These are phyloP conservation scores for Polyploca ridens DNA, from an alignment of 2,888 invertebrate genomes.

Conservation along the genomic window DNA sequence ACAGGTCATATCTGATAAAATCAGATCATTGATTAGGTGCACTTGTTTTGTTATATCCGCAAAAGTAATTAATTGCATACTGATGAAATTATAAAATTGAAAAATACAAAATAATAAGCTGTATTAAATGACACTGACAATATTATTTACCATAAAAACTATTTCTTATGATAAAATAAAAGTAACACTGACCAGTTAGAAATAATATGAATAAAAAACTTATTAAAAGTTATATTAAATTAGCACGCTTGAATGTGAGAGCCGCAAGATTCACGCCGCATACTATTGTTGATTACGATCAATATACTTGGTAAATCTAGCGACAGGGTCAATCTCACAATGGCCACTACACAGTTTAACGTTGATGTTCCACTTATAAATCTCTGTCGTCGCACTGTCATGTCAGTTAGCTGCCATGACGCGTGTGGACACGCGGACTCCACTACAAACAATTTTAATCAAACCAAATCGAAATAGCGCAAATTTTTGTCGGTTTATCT, in stretches of 20 bases:
- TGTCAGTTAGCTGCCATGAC: constrained; percentile 77
- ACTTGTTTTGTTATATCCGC: constrained; percentile 64
- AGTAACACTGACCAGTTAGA: not conserved
- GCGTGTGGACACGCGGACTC: constrained; percentile 64
- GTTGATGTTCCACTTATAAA: constrained; percentile 62
- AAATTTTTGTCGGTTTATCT: constrained; percentile 58
- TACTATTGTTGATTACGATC: constrained; percentile 30
- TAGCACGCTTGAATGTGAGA: not conserved
- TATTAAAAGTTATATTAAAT: too few species aligned
- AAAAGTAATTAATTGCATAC: constrained; percentile 48
- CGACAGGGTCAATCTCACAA: constrained; percentile 67
- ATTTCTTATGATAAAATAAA: not conserved
- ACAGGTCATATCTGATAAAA: constrained; percentile 64
- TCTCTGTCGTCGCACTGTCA: constrained; percentile 57
- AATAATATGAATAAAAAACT: not conserved
- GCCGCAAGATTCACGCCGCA: not conserved
- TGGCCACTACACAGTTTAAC: constrained; percentile 47
- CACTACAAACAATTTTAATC: constrained; percentile 54
- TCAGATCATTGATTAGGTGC: constrained; percentile 65
- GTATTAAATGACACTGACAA: not conserved
- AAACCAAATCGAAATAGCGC: constrained; percentile 59
- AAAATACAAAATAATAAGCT: not conserved
- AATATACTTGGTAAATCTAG: constrained; percentile 40
- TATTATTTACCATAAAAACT: not conserved
- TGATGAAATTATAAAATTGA: not conserved